Conservation (phyloP, 2,113 vertebrate genomes). For the Cettia cetti region DNA sequence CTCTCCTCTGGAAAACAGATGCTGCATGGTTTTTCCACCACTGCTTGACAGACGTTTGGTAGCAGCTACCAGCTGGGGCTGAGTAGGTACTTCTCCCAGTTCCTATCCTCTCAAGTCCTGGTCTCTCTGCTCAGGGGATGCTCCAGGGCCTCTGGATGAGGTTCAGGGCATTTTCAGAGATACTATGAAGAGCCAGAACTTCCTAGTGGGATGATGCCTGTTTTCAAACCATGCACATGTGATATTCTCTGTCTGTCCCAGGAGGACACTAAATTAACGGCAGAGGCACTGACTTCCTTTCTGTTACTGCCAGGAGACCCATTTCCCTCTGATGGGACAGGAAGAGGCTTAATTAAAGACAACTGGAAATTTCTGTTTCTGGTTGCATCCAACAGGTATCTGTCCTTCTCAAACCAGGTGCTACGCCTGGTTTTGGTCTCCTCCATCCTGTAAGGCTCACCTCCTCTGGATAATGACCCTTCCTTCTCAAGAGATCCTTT, state of each 20-base stretch:
- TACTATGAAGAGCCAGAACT: background rate
- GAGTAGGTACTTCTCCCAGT: background rate
- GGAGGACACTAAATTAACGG: background rate
- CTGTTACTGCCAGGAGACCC: background rate
- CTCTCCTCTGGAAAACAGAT: background rate
- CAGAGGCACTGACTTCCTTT: background rate
- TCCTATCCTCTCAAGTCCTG: background rate
- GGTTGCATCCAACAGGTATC: background rate
- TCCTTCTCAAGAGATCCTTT: background rate
- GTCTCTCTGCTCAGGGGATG: background rate
- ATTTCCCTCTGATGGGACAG: background rate
- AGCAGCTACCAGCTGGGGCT: background rate
- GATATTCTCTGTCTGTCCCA: background rate
- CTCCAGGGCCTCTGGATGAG: background rate
- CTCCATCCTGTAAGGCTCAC: background rate
- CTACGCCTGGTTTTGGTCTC: background rate
- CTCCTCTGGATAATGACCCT: background rate
- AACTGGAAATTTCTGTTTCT: background rate
- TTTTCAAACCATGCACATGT: background rate
- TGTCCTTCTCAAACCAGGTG: background rate
- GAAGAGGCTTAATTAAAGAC: slow-evolving; percentile 5
- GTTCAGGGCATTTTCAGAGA: background rate
- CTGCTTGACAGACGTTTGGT: background rate
- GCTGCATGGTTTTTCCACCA: background rate
- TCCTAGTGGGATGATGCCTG: background rate